phyloP scores from a whole-genome alignment of 2,113 vertebrate genomes.

The Oreamnos americanus region DNA sequence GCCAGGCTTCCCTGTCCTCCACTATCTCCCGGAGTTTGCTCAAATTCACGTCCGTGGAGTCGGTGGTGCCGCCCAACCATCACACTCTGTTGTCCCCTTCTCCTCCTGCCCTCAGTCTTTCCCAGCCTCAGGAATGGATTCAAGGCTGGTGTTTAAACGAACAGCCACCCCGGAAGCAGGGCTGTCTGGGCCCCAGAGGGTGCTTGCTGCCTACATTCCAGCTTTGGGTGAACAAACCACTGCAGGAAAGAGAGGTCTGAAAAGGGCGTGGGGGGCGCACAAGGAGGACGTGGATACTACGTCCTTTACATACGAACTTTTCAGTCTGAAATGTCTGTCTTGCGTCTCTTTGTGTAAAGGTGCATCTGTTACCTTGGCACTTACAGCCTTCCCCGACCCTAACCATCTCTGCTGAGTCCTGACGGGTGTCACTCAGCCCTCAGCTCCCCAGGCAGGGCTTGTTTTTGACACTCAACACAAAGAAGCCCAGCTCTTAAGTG shows the following conservation, averaged over 20 bases:
- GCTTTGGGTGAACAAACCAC: background rate
- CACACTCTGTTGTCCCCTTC: background rate
- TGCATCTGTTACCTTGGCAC: constrained; percentile 59
- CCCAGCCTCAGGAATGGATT: background rate
- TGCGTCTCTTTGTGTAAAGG: background rate
- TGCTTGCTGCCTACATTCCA: background rate
- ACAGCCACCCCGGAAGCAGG: background rate
- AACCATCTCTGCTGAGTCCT: constrained; percentile 56
- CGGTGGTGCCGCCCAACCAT: background rate
- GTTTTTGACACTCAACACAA: background rate
- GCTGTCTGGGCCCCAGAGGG: background rate
- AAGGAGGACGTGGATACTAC: background rate
- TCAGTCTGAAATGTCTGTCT: constrained; percentile 56
- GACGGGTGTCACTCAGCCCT: constrained; percentile 47
- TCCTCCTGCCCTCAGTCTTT: background rate
- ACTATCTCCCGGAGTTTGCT: background rate
- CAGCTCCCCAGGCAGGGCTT: background rate
- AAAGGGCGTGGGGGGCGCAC: rapidly evolving
- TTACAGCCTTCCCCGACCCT: constrained; percentile 72
- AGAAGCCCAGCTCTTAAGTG: background rate
- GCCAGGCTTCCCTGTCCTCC: background rate
- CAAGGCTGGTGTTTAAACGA: background rate
- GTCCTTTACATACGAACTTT: constrained; percentile 39
- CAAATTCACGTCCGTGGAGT: background rate
- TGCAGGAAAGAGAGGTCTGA: background rate